These are phyloP conservation scores for Luidia sarsii DNA, from an alignment of 53 echinoderm and acorn worm species.

Conservation along the genomic window DNA sequence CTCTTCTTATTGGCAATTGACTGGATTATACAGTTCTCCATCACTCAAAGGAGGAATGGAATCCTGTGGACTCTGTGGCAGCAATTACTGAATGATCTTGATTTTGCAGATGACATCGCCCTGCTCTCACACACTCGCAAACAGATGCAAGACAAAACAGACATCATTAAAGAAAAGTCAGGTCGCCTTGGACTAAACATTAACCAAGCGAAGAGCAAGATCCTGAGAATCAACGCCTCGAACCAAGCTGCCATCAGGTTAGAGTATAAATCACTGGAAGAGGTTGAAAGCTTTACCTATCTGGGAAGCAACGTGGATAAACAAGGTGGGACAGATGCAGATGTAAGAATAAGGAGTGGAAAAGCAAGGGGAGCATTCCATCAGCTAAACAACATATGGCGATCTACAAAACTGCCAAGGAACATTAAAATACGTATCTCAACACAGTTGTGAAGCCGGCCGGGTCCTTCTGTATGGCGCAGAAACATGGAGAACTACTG, in stretches of 20 bases:
- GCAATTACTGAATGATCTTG: constrained; percentile 14
- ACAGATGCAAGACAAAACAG: constrained; percentile 45
- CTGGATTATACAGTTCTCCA: constrained; percentile 27
- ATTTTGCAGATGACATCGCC: constrained; percentile 42
- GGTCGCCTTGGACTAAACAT: constrained; percentile 4
- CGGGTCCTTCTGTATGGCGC: not conserved
- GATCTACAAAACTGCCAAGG: too few species aligned
- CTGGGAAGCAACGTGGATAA: constrained; percentile 17
- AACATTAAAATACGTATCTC: not conserved
- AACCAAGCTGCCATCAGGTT: constrained; percentile 4
- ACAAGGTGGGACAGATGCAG: not conserved
- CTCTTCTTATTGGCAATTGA: constrained; percentile 23
- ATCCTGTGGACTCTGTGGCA: constrained; percentile 10
- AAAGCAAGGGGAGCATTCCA: not conserved
- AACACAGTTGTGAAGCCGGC: not conserved
- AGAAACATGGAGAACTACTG: constrained; percentile 11
- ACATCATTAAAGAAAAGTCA: not conserved
- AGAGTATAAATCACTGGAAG: constrained; percentile 1
- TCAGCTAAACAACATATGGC: constrained; percentile 13
- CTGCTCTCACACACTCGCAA: constrained; percentile 22
- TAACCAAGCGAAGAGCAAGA: constrained; percentile 19
- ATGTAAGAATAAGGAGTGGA: constrained; percentile 3
- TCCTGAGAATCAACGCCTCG: constrained; percentile 9
- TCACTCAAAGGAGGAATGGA: constrained; percentile 8
- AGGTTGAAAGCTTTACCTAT: constrained; percentile 1